These are phyloP conservation scores for Pristionchus japonicus DNA, from an alignment of 2,888 invertebrate genomes.

Conservation along the genomic window DNA sequence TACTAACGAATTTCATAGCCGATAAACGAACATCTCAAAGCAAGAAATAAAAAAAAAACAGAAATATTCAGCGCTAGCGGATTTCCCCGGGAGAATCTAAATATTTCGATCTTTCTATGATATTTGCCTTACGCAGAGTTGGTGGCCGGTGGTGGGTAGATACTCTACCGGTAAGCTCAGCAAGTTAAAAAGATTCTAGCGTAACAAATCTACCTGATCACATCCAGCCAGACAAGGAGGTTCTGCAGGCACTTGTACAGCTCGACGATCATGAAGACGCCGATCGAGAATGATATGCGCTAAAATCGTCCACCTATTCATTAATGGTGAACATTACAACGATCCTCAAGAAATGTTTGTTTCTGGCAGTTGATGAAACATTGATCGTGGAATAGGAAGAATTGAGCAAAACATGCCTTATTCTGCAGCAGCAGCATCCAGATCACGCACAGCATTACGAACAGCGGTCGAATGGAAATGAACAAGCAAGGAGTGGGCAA, in stretches of 20 bases:
- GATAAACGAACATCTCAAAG: too few relatives aligned
- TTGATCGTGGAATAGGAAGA: not conserved
- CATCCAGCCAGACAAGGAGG: slow-evolving; percentile 1
- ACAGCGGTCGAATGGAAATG: not conserved
- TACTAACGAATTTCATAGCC: too few relatives aligned
- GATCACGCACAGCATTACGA: slow-evolving; percentile 4
- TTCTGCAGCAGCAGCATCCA: slow-evolving; percentile 31
- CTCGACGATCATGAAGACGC: slow-evolving; percentile 7
- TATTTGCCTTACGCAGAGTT: too few relatives aligned
- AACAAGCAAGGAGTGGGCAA: not conserved
- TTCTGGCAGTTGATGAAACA: not conserved
- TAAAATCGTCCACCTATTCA: not conserved
- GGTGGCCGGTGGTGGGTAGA: too few relatives aligned
- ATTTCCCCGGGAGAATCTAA: too few relatives aligned
- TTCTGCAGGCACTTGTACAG: slow-evolving; percentile 32
- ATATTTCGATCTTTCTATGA: too few relatives aligned
- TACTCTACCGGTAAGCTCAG: too few relatives aligned
- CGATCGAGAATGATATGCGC: slow-evolving; percentile 26
- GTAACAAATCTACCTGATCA: not conserved
- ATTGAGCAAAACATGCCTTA: not conserved
- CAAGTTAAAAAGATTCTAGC: too few relatives aligned
- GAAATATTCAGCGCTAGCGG: too few relatives aligned
- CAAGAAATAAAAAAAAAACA: too few relatives aligned
- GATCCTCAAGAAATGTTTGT: not conserved
- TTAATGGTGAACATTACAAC: not conserved